Evolutionary conservation across 2,797 vertebrate genomes (phyloP).

Genomic region (Pagetopsis macropterus): DNA sequence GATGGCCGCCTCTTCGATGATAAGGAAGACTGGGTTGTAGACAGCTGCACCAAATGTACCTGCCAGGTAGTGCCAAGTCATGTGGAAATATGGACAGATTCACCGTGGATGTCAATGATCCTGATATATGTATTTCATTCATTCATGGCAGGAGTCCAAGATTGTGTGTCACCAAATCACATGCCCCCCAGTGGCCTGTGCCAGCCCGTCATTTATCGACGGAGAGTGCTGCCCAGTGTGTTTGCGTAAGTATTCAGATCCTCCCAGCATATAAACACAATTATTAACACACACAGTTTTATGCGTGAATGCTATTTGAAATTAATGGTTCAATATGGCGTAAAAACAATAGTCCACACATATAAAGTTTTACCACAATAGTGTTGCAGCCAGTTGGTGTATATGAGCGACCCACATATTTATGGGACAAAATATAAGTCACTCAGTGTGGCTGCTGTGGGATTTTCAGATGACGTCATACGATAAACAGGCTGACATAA

Average conservation of each 20-base stretch:
- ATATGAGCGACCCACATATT: slow-evolving; percentile 63
- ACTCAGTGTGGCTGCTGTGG: slow-evolving; percentile 64
- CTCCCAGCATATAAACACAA: slow-evolving; percentile 31
- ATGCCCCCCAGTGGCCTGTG: slow-evolving; percentile 93
- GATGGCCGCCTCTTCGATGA: slow-evolving; percentile 95
- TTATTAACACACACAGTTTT: slow-evolving; percentile 31
- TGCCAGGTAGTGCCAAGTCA: slow-evolving; percentile 87
- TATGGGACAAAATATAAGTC: slow-evolving; percentile 61
- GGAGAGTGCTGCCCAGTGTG: slow-evolving; percentile 96
- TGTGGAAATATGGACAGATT: slow-evolving; percentile 15
- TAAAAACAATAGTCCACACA: slow-evolving; percentile 55
- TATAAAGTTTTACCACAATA: slow-evolving; percentile 60
- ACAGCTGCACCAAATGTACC: slow-evolving; percentile 96
- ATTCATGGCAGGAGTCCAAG: slow-evolving; percentile 89
- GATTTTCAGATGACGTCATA: slow-evolving; percentile 70
- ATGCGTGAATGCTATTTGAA: slow-evolving; percentile 48
- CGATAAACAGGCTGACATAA: slow-evolving; percentile 50
- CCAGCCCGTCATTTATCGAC: slow-evolving; percentile 89
- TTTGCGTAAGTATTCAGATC: slow-evolving; percentile 85
- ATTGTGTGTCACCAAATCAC: slow-evolving; percentile 95
- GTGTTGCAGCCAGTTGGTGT: slow-evolving; percentile 59
- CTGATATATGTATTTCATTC: slow-evolving; percentile 30
- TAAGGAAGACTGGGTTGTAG: slow-evolving; percentile 97
- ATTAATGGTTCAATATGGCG: slow-evolving; percentile 28
- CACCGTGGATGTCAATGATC: slow-evolving; percentile 6